Conservation (phyloP, 2,113 vertebrate genomes). For the Strix aluco region DNA sequence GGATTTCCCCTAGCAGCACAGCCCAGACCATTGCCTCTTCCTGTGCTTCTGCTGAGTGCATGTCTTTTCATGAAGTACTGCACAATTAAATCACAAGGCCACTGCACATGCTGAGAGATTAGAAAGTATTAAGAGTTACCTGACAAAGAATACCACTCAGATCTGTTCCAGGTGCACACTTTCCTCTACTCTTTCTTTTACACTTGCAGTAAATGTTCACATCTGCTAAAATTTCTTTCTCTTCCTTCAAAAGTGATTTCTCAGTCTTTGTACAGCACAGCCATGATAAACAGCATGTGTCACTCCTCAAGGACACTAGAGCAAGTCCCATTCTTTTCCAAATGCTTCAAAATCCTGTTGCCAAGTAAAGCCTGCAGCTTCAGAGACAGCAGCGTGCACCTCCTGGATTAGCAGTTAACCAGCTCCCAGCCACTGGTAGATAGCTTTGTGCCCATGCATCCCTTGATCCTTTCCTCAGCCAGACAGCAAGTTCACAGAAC, state of each 20-base stretch:
- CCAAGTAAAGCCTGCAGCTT: constrained; percentile 24
- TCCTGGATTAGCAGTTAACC: constrained; percentile 15
- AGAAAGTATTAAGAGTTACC: neutral
- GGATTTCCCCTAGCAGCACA: neutral
- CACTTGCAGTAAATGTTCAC: neutral
- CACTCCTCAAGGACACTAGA: constrained; percentile 19
- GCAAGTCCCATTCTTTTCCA: neutral
- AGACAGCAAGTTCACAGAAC: neutral
- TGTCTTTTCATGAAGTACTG: neutral
- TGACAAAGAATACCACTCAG: neutral
- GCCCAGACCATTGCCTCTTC: neutral
- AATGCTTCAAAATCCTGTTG: constrained; percentile 4
- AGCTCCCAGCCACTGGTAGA: neutral
- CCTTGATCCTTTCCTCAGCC: neutral
- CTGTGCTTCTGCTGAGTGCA: neutral
- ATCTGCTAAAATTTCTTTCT: neutral
- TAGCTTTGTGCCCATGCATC: neutral
- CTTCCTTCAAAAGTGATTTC: neutral
- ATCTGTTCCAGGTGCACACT: neutral
- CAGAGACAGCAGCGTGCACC: neutral
- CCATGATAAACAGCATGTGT: neutral
- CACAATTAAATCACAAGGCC: neutral
- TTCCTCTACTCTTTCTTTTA: neutral
- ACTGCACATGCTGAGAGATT: neutral
- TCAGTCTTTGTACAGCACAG: neutral